Conservation (phyloP, 1,140 invertebrate species). For the Penaeus indicus region DNA sequence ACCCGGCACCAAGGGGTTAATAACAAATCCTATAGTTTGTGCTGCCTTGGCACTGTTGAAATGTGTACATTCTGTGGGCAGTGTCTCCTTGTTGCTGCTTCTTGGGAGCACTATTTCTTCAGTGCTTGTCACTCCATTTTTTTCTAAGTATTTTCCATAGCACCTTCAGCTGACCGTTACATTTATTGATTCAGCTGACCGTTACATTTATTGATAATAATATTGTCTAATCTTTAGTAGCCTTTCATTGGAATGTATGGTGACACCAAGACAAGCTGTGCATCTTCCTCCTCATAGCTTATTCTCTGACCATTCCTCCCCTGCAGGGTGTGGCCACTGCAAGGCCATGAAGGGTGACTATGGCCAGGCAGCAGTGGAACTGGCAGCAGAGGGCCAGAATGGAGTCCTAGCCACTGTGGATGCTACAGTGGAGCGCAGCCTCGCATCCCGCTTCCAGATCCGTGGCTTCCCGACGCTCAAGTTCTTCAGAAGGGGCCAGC, state of each 20-base stretch:
- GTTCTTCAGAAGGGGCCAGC: slow-evolving; percentile 71
- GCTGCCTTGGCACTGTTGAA: too few species aligned
- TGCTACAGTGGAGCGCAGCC: slow-evolving; percentile 67
- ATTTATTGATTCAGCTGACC: not conserved
- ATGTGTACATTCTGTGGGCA: too few species aligned
- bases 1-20: too few species aligned
- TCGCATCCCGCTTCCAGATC: slow-evolving; percentile 67
- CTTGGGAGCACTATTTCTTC: not conserved
- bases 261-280: not conserved
- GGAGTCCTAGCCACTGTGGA: slow-evolving; percentile 69
- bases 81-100: not conserved
- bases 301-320: not conserved
- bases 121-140: not conserved
- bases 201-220: not conserved
- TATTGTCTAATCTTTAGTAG: not conserved
- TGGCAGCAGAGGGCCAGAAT: slow-evolving; percentile 71
- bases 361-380: slow-evolving; percentile 72
- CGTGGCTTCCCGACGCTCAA: slow-evolving; percentile 69
- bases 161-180: not conserved
- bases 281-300: slow-evolving; percentile 69
- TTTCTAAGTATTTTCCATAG: not conserved
- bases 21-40: too few species aligned
- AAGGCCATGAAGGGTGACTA: slow-evolving; percentile 75
- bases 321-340: slow-evolving; percentile 76
- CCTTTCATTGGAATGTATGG: not conserved